Base-by-base conservation (phyloP, 2,797 vertebrate species). In the Alcedo atthis region DNA sequence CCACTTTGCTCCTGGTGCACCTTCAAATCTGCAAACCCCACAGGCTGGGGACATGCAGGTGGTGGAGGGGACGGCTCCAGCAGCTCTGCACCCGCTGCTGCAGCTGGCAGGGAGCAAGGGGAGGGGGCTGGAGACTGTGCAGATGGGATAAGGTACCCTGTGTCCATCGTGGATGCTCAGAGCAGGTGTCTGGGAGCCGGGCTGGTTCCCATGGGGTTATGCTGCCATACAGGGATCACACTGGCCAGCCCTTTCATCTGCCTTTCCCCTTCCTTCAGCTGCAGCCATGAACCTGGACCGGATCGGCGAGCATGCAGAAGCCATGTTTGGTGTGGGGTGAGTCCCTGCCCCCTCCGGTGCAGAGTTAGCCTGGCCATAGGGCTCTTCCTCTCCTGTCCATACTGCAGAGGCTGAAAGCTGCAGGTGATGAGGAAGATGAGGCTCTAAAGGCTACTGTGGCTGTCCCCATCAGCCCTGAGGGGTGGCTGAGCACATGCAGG, bases 291-390 rank as follows among this genome's bases (percentile, higher is more conserved):
- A 99, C 96, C 97, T 99, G 96, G 99, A 98, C 64, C 97, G 97
- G 51, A 99, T 99, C 0, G 99, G 99, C 33, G 99, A 99, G 89
- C 99, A 99, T 42, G 99, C 99, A 0, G 99, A 99, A 92, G 99
- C 99, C 87, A 99, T 99, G 99, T 99, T 99, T 40, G 98, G 99
- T 93, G 98, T 99, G 19, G 99, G 99, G 99, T 99, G 97, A 85
- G 98, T 97, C 35, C 71, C 87, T 85, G 58, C 32, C 70, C 53
- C 49, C 53, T 79, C 64, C 1, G 2, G 15, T 28, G 51, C 13
- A 4, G 2, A 62, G 32, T 28, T 64, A 69, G 43, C 55, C 70
- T 71, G 80, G 8, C 67, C n/a, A 1, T 9, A 24, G 64, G 37
- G 73, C 75, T 85, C 67, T 89, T 80, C 59, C 32, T 73, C 74